These are phyloP conservation scores for Petrolisthes cinctipes DNA, from an alignment of 2,888 invertebrate genomes.

Conservation along the genomic window DNA sequence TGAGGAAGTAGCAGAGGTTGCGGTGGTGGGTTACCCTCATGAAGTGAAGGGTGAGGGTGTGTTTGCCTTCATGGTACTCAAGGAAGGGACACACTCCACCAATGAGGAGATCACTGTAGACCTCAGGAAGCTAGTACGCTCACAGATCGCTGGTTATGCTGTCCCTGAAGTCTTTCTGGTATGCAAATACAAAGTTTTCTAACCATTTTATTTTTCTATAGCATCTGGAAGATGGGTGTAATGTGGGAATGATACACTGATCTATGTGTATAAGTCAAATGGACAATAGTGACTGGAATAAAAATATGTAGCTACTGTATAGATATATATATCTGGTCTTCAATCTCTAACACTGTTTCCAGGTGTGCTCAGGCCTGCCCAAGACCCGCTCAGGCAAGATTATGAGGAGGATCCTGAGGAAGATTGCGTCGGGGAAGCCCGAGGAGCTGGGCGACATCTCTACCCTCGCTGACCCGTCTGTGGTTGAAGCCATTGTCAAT, in stretches of 20 bases:
- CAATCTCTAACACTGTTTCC: not conserved
- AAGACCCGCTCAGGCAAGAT: conserved; percentile 73
- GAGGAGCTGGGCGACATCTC: conserved; percentile 66
- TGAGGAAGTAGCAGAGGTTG: conserved; percentile 71
- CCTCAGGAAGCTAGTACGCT: conserved; percentile 69
- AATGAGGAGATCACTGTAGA: conserved; percentile 68
- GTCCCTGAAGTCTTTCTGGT: conserved; percentile 72
- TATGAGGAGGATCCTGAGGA: conserved; percentile 72
- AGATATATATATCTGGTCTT: too few species aligned
- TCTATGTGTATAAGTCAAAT: not conserved
- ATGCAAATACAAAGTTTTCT: conserved; percentile 39
- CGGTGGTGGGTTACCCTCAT: conserved; percentile 73
- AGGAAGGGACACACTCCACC: conserved; percentile 66
- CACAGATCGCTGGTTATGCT: conserved; percentile 71
- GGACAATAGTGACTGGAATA: not conserved
- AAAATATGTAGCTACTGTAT: too few species aligned
- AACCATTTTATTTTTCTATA: not conserved
- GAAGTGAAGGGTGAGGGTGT: conserved; percentile 73
- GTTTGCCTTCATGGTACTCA: conserved; percentile 70
- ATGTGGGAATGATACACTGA: too few species aligned
- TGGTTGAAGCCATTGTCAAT: conserved; percentile 63
- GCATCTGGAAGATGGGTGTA: not conserved
- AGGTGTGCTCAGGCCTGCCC: conserved; percentile 69
- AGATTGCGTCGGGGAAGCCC: conserved; percentile 69
- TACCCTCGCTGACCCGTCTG: conserved; percentile 66